phyloP scores from a whole-genome alignment of 2,797 vertebrate genomes.

The Artibeus jamaicensis region DNA sequence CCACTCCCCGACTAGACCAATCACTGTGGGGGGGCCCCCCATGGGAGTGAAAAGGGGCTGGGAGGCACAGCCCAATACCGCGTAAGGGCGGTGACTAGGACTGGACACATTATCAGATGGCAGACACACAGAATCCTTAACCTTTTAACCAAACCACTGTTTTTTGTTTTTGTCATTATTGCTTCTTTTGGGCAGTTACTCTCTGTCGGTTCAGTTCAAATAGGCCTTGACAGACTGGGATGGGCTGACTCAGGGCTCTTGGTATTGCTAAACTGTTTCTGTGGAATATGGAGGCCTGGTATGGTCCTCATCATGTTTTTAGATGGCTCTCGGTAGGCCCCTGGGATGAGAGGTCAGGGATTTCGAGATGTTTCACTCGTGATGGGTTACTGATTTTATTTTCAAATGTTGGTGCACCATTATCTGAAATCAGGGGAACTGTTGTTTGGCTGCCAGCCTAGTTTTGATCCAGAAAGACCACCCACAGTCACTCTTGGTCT shows the following conservation, averaged over 20 bases:
- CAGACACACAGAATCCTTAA: slow-evolving; percentile 31
- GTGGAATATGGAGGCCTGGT: neutral
- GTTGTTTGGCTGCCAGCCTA: neutral
- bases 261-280: neutral
- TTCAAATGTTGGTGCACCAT: neutral
- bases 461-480: neutral
- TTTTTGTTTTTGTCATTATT: neutral
- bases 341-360: neutral
- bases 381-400: neutral
- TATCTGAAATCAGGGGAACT: neutral
- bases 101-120: neutral
- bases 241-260: neutral
- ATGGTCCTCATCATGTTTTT: neutral
- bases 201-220: neutral
- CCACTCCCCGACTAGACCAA: neutral
- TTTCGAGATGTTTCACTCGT: neutral
- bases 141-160: slow-evolving; percentile 41
- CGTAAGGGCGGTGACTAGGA: neutral
- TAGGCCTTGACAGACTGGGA: neutral
- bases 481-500: neutral
- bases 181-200: neutral
- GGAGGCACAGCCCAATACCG: neutral
- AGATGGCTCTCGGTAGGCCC: neutral
- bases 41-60: slow-evolving; percentile 17
- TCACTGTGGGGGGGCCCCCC: slow-evolving; percentile 13